Percentiles rank a stretch among this genome's conserved stretches.
phyloP scores from a whole-genome alignment of 1,140 invertebrate genomes.

The Leptopilina clavipes region DNA sequence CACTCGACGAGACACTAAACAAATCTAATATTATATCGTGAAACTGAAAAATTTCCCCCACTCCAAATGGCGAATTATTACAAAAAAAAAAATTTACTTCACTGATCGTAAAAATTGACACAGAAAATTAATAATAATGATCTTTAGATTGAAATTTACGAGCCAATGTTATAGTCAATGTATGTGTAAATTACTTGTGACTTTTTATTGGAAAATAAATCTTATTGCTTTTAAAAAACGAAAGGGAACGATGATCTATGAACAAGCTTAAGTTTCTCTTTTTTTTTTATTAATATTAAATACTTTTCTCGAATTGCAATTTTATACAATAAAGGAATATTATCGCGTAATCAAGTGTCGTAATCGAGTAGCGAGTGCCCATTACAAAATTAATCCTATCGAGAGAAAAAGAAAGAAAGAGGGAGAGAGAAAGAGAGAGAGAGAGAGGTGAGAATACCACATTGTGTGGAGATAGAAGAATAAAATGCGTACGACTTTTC shows the following conservation, averaged over 20 bases:
- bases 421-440: too few relatives aligned
- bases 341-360: neutral
- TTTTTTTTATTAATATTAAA: neutral
- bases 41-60: too few relatives aligned
- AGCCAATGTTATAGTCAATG: neutral
- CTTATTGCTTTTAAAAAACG: neutral
- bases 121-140: neutral
- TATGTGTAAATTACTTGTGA: slow-evolving; percentile 2
- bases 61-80: too few relatives aligned
- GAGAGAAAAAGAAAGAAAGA: too few relatives aligned
- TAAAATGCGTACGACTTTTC: too few relatives aligned
- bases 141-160: neutral
- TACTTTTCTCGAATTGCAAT: neutral
- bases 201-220: slow-evolving; percentile 5
- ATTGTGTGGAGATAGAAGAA: too few relatives aligned
- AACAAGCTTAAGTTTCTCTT: neutral
- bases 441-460: too few relatives aligned
- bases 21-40: too few relatives aligned
- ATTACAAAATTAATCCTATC: slow-evolving; percentile 47
- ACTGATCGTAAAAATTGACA: too few relatives aligned
- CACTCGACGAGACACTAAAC: too few relatives aligned
- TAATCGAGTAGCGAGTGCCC: neutral
- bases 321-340: neutral
- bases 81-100: too few relatives aligned
- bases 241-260: slow-evolving; percentile 6